phyloP scores from a whole-genome alignment of 30 jellyfish, hydroid and myxozoan species.

The Cassiopea xamachana region DNA sequence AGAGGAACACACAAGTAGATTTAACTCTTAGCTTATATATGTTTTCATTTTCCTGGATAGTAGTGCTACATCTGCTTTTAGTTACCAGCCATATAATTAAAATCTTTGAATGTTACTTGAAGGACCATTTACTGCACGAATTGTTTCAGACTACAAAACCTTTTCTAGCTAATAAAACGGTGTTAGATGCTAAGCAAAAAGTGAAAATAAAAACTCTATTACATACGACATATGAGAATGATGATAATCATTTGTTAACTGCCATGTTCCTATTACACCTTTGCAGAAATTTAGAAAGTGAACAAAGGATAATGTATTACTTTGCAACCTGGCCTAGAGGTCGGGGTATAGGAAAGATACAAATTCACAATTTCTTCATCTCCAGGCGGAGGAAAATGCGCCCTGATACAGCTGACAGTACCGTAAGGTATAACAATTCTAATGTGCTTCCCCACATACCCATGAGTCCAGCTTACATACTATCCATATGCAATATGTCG shows the following conservation, averaged over 20 bases:
- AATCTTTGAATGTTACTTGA: not conserved
- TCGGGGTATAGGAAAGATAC: slow-evolving; percentile 3
- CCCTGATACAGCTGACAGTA: slow-evolving; percentile 50
- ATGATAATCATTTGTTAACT: not conserved
- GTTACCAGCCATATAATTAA: slow-evolving; percentile 4
- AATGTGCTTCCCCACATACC: slow-evolving; percentile 35
- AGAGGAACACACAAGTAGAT: slow-evolving; percentile 37
- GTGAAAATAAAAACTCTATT: slow-evolving; percentile 14
- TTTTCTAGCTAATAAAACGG: not conserved
- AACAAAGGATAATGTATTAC: slow-evolving; percentile 15
- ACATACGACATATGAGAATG: slow-evolving; percentile 4
- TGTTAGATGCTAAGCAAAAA: slow-evolving; percentile 15
- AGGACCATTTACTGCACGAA: slow-evolving; percentile 1
- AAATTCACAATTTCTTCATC: not conserved
- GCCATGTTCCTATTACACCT: slow-evolving; percentile 5
- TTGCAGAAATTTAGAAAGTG: slow-evolving; percentile 12
- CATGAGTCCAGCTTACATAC: slow-evolving; percentile 37
- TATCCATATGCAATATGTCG: slow-evolving; percentile 34
- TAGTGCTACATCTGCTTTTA: slow-evolving; percentile 15
- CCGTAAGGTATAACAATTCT: slow-evolving; percentile 36
- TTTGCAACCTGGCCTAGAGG: slow-evolving; percentile 11
- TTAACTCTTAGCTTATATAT: slow-evolving; percentile 2
- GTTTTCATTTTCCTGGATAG: slow-evolving; percentile 6
- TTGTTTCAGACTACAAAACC: not conserved
- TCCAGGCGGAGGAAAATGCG: slow-evolving; percentile 51